Evolutionary conservation across 2,888 invertebrate genomes (phyloP).

Genomic region (Rugalucina vietnamica): DNA sequence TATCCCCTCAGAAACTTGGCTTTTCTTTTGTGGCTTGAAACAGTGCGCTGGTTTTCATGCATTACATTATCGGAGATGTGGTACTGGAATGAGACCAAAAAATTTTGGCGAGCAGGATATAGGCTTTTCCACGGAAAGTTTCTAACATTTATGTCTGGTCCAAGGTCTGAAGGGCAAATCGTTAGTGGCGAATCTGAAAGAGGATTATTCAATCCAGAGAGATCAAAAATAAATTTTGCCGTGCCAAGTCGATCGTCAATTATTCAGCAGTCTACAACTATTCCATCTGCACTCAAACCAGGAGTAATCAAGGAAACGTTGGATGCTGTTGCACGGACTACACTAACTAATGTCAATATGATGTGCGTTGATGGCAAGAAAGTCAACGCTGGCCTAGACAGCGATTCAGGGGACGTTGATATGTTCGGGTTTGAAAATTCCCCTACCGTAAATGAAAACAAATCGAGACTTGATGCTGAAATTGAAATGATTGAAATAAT

Average conservation of each 20-base stretch:
- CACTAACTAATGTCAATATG: slow-evolving; percentile 4
- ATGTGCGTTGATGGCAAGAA: slow-evolving; percentile 38
- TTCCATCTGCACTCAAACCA: neutral
- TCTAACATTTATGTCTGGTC: no score
- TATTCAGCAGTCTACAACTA: neutral
- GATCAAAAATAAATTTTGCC: slow-evolving; percentile 30
- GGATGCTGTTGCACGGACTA: neutral
- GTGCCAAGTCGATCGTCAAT: neutral
- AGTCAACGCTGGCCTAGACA: slow-evolving; percentile 30
- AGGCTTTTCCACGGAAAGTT: no score
- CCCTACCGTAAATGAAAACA: neutral
- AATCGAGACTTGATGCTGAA: neutral
- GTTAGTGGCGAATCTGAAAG: no score
- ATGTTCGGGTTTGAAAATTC: slow-evolving; percentile 32
- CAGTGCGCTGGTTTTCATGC: no score
- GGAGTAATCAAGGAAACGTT: slow-evolving; percentile 10
- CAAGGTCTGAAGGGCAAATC: no score
- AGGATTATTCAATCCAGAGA: neutral
- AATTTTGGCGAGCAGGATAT: no score
- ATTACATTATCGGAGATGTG: no score
- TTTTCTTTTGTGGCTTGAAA: no score
- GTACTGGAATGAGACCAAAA: no score
- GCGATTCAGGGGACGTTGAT: slow-evolving; percentile 30
- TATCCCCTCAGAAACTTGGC: no score
- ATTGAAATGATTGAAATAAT: neutral